Evolutionary conservation across 1,140 invertebrate species (phyloP).

Genomic region (Magallana ariakensis): DNA sequence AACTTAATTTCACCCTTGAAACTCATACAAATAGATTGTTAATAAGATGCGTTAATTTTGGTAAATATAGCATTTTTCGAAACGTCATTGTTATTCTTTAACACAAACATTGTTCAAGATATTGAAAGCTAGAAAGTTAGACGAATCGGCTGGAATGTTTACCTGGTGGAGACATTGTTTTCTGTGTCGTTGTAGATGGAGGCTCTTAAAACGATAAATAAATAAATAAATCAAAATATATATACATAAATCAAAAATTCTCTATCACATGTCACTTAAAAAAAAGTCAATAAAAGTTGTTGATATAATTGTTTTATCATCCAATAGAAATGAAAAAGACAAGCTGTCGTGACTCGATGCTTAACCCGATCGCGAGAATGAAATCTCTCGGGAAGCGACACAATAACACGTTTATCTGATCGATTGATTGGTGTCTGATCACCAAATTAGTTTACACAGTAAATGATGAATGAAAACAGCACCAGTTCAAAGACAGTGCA

Average conservation of each 20-base stretch:
- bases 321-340: not conserved
- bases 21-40: no score
- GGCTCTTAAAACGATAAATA: not conserved
- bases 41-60: no score
- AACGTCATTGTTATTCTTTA: not conserved
- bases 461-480: conserved; percentile 28
- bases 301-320: not conserved
- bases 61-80: no score
- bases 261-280: not conserved
- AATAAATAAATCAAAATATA: not conserved
- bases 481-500: not conserved
- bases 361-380: not conserved
- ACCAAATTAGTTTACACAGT: not conserved
- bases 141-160: not conserved
- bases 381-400: not conserved
- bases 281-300: not conserved
- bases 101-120: not conserved
- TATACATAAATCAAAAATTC: not conserved
- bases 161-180: conserved; percentile 17
- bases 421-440: not conserved
- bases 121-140: not conserved
- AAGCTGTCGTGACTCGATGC: not conserved
- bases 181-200: conserved; percentile 24
- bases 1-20: no score
- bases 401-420: conserved; percentile 36